These are phyloP conservation scores for Alethe castanea DNA, from an alignment of 2,113 vertebrate genomes.

Conservation along the genomic window DNA sequence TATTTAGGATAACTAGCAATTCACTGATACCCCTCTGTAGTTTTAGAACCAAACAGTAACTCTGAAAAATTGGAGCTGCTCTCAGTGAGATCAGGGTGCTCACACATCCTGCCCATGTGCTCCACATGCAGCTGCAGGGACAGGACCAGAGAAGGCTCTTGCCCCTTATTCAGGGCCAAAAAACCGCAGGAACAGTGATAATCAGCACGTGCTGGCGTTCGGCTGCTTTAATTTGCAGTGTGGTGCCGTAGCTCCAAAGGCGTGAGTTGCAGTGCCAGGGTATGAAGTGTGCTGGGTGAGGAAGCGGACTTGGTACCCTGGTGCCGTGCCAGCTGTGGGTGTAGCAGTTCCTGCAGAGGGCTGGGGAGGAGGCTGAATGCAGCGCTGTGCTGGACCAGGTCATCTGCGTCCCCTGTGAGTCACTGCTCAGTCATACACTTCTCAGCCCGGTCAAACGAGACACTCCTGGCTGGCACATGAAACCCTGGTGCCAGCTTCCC, in stretches of 20 bases:
- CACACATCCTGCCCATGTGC: rapidly evolving
- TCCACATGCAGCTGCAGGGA: rapidly evolving
- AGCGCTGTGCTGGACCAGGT: neutral
- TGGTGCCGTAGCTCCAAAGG: neutral
- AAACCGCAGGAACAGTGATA: rapidly evolving
- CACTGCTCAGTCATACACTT: neutral
- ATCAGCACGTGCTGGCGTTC: neutral
- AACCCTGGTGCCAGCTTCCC: neutral
- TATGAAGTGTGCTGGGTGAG: neutral
- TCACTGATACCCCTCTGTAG: neutral
- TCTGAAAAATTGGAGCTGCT: neutral
- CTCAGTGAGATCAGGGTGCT: neutral
- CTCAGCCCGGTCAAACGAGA: constrained; percentile 11
- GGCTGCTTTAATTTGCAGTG: neutral
- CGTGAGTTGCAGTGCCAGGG: neutral
- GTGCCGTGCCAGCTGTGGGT: constrained; percentile 9
- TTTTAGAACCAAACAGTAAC: neutral
- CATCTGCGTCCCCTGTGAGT: neutral
- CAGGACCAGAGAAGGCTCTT: neutral
- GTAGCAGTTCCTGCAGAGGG: neutral
- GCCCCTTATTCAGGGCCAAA: neutral
- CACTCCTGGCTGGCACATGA: neutral
- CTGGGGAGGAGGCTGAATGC: neutral
- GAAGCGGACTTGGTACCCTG: neutral
- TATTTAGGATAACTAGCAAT: neutral